Evolutionary conservation across 2,797 vertebrate species (phyloP).

Genomic region (Eulemur coronatus): DNA sequence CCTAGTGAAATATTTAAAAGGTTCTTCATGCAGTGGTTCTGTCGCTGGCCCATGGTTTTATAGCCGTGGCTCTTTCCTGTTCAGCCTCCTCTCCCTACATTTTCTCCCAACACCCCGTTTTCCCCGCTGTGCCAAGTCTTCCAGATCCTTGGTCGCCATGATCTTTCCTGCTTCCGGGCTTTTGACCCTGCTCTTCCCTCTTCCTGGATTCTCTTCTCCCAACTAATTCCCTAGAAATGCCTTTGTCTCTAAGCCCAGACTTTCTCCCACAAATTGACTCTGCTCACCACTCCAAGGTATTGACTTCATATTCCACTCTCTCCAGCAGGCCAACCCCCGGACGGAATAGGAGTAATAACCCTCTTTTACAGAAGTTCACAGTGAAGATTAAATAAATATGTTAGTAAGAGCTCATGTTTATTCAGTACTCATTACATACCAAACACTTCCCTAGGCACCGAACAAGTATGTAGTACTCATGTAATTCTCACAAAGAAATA

Average conservation of each 20-base stretch:
- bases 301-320: neutral
- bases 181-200: neutral
- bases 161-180: neutral
- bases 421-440: neutral
- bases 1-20: neutral
- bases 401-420: neutral
- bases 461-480: neutral
- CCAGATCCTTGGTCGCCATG: neutral
- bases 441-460: neutral
- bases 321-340: neutral
- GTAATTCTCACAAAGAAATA: neutral
- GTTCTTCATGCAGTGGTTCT: neutral
- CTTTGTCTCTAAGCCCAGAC: neutral
- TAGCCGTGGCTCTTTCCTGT: neutral
- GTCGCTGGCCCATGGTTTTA: neutral
- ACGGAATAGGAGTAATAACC: neutral
- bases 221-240: neutral
- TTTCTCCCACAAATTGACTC: neutral
- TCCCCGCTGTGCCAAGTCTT: neutral
- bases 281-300: neutral
- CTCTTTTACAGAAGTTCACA: neutral
- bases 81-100: neutral
- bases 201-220: neutral
- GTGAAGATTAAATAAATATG: neutral
- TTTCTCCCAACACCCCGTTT: neutral